Evolutionary conservation across 1,140 invertebrate genomes (phyloP).

Genomic region (Asobara japonica): DNA sequence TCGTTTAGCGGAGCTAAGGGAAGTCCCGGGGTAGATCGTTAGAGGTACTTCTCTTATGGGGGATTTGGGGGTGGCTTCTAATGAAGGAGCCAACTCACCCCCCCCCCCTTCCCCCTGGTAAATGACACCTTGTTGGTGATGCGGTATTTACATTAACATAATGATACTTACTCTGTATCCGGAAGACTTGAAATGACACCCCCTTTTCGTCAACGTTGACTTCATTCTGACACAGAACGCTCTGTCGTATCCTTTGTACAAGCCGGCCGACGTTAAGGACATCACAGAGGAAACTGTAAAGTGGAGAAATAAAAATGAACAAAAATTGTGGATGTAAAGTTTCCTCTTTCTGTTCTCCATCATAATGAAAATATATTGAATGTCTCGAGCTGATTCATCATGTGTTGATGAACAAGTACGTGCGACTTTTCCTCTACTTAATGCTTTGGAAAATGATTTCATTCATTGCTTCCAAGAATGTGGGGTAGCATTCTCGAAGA

Average conservation of each 20-base stretch:
- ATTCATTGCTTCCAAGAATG: background rate
- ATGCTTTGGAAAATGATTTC: background rate
- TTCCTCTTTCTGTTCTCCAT: background rate
- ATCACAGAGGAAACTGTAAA: constrained; percentile 86
- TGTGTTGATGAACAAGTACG: background rate
- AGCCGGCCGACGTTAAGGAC: constrained; percentile 76
- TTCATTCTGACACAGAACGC: constrained; percentile 98
- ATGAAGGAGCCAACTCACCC: constrained; percentile 25
- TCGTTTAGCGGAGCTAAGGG: constrained; percentile 36
- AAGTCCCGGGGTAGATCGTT: constrained; percentile 18
- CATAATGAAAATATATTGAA: no score
- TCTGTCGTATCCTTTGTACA: constrained; percentile 87
- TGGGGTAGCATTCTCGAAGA: background rate
- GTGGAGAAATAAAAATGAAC: constrained; percentile 41
- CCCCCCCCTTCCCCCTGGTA: constrained; percentile 6
- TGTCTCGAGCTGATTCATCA: no score
- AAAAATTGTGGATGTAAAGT: background rate
- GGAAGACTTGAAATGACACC: constrained; percentile 97
- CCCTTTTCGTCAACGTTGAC: constrained; percentile 95
- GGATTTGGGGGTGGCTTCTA: constrained; percentile 20
- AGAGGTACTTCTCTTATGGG: constrained; percentile 21
- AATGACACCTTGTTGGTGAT: constrained; percentile 26
- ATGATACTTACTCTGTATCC: constrained; percentile 89
- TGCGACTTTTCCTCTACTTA: background rate
- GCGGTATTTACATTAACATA: background rate